These are phyloP conservation scores for Habropoda laboriosa DNA, from an alignment of 1,140 invertebrate species.

Conservation along the genomic window DNA sequence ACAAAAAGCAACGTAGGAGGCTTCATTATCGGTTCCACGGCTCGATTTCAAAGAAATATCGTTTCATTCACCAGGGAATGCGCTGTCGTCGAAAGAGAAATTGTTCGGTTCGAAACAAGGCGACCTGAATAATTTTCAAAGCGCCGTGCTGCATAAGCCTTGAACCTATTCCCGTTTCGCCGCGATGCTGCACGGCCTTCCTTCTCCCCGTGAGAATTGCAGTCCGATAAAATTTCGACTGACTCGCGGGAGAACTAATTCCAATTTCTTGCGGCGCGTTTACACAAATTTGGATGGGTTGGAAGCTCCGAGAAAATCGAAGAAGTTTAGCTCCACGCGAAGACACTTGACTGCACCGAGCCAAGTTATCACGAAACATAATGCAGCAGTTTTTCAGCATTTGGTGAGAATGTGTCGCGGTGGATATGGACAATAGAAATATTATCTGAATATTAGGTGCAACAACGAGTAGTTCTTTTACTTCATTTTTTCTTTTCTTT, in stretches of 20 bases:
- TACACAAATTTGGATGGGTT: background rate
- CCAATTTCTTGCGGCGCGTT: background rate
- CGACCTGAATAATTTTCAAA: conserved; percentile 2
- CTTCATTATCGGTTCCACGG: background rate
- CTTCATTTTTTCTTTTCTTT: conserved; percentile 5
- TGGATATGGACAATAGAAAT: too few species aligned
- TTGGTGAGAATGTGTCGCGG: background rate
- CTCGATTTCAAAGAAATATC: background rate
- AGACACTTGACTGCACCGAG: background rate
- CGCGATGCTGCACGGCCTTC: background rate
- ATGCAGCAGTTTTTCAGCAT: background rate
- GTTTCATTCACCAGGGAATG: background rate
- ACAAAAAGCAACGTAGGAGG: background rate
- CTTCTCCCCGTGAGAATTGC: too few species aligned
- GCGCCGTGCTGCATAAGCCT: background rate
- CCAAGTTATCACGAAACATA: too few species aligned
- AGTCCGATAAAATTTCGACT: background rate
- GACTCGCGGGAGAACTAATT: background rate
- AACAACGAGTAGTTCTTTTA: background rate
- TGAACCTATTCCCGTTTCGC: background rate
- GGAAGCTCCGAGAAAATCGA: too few species aligned
- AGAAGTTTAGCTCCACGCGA: background rate
- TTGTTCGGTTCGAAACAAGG: background rate
- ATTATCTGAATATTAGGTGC: too few species aligned
- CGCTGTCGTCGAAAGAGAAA: background rate